These are phyloP conservation scores for Selene dorsalis DNA, from an alignment of 2,797 vertebrate species.

Conservation along the genomic window DNA sequence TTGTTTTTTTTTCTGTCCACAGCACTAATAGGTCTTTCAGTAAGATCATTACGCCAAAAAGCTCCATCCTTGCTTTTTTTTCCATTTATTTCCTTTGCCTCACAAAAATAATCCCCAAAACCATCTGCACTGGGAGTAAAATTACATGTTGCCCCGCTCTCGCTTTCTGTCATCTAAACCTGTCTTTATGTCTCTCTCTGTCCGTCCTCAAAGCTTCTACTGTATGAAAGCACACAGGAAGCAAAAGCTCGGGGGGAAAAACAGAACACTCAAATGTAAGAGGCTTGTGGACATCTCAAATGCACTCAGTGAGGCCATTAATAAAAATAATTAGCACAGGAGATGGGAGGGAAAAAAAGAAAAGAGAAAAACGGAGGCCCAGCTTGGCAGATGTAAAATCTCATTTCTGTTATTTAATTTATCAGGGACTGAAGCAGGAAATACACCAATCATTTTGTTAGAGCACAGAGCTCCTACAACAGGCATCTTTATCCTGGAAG, in stretches of 20 bases:
- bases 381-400: constrained; percentile 80
- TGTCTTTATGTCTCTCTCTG: constrained; percentile 57
- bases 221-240: constrained; percentile 74
- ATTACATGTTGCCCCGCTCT: constrained; percentile 64
- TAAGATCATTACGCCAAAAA: constrained; percentile 64
- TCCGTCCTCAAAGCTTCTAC: constrained; percentile 55
- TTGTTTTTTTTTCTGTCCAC: constrained; percentile 17
- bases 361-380: constrained; percentile 41
- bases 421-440: constrained; percentile 78
- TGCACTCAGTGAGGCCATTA: constrained; percentile 81
- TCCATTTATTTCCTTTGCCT: constrained; percentile 60
- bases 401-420: constrained; percentile 83
- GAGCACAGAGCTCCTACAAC: constrained; percentile 61
- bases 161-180: constrained; percentile 62
- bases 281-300: constrained; percentile 79
- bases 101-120: constrained; percentile 67
- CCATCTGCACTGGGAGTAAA: constrained; percentile 66
- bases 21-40: constrained; percentile 69
- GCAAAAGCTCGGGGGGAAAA: constrained; percentile 58
- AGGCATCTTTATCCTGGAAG: constrained; percentile 59
- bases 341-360: constrained; percentile 65
- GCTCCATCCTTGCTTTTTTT: constrained; percentile 54
- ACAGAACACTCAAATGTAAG: constrained; percentile 74
- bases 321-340: constrained; percentile 82
- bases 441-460: constrained; percentile 78